phyloP scores from a whole-genome alignment of 2,113 vertebrate genomes.

The rat (Rattus norvegicus) region DNA sequence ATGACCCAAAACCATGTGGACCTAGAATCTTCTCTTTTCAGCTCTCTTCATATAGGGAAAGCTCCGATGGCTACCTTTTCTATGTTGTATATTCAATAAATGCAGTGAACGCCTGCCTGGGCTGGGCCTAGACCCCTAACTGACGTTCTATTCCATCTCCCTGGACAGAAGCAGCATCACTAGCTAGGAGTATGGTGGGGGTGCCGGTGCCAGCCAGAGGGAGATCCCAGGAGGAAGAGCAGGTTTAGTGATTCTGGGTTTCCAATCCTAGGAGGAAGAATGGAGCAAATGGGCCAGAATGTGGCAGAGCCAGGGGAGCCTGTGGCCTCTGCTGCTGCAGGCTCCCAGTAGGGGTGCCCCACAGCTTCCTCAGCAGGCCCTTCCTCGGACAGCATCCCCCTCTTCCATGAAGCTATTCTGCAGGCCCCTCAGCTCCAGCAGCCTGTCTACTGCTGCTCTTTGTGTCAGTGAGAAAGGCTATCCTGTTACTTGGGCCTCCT shows the following conservation, averaged over 20 bases:
- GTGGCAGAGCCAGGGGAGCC: background rate
- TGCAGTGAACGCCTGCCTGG: background rate
- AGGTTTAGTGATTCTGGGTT: background rate
- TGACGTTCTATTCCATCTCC: background rate
- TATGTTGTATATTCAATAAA: constrained; percentile 62
- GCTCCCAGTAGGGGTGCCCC: background rate
- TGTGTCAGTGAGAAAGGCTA: background rate
- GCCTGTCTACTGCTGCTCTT: background rate
- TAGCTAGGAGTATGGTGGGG: background rate
- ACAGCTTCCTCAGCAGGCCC: background rate
- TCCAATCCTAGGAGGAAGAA: background rate
- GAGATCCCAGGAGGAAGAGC: background rate
- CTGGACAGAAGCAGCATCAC: background rate
- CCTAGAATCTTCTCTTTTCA: background rate
- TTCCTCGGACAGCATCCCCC: too few species aligned
- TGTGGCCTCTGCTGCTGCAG: background rate
- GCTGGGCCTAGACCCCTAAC: background rate
- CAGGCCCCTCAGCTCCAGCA: too few species aligned
- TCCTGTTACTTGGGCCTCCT: background rate
- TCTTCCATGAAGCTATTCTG: background rate
- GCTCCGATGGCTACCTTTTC: background rate
- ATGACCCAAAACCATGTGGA: fast-evolving
- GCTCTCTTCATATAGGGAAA: background rate
- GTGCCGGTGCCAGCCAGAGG: background rate
- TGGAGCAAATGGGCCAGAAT: too few species aligned